Percentiles rank a stretch among this genome's conserved stretches.
These are phyloP conservation scores for Sceloporus undulatus DNA, from an alignment of 2,113 vertebrate species.

Conservation along the genomic window DNA sequence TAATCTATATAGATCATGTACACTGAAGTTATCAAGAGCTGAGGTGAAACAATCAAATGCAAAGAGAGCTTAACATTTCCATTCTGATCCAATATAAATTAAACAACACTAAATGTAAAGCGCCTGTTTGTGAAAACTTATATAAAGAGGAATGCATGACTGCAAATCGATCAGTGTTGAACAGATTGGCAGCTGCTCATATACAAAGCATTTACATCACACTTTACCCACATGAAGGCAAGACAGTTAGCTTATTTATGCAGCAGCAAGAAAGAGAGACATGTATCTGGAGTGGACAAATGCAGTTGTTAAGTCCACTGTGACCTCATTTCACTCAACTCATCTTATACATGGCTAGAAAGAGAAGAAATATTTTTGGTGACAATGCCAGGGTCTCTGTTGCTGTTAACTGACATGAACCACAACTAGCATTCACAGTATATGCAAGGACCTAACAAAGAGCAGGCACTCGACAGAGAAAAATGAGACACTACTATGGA, in stretches of 20 bases:
- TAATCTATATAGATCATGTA: conserved; percentile 29
- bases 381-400: not conserved
- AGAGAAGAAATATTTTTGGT: not conserved
- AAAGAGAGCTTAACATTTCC: conserved; percentile 48
- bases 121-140: conserved; percentile 2
- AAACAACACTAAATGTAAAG: conserved; percentile 35
- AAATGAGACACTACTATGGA: not conserved
- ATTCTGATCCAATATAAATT: conserved; percentile 26
- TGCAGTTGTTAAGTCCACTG: conserved; percentile 8
- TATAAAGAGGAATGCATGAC: not conserved
- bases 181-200: not conserved
- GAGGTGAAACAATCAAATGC: conserved; percentile 14
- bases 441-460: not conserved
- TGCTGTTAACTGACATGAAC: conserved; percentile 25
- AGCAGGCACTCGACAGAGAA: not conserved
- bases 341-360: not conserved
- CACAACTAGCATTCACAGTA: not conserved
- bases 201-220: not conserved
- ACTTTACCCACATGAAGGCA: not conserved
- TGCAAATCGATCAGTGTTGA: conserved; percentile 9
- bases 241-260: conserved; percentile 5
- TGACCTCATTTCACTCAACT: conserved; percentile 27
- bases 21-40: conserved; percentile 4
- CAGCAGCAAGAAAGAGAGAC: not conserved
- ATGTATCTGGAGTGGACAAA: not conserved